Evolutionary conservation across 2,888 invertebrate species (phyloP), one percentile per base, ranked within the genome.

Genomic region (Yponomeuta evonymella): DNA sequence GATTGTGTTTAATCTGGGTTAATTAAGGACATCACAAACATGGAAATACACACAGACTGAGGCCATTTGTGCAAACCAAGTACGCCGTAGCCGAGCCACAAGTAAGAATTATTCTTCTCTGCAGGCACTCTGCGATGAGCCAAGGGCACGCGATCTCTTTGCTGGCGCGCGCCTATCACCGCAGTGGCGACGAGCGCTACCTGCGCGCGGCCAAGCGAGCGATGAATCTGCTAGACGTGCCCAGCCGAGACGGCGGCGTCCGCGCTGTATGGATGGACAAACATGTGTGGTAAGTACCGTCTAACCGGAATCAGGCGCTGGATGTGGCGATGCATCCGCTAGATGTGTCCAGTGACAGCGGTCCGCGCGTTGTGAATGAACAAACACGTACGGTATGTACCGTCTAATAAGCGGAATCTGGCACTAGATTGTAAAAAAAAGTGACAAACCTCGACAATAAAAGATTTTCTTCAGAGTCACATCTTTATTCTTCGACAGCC

Each of bases 61-160:
- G 36, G 36, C 5, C 36, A 36, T 5, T 36, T 36, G 36, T 36
- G 36, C 36, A 36, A 36, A 36, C 4, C 36, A 36, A 36, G 4
- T 36, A 5, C 36, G 2, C 5, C 36, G 36, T 23, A 23, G 23
- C 23, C 23, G 23, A 23, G 23, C 23, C 23, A 23, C 23, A 23
- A 23, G 0, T 23, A 23, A 23, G 23, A 23, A 23, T 58, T 58
- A 15, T 58, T 43, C 43, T 3, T 43, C 6, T 69, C 6, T 33
- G n/a, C 81, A 95, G 96, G 96, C 96, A 98, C 85, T 99, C 98
- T 0, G 98, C 99, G 0, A 99, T 99, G 99, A 98, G 98, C 2
- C 99, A 99, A 85, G 99, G 99, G 0, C 99, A 99, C 87, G 97
- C 96, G 36, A 96, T 99, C 77, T 99, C 99, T 0, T 94, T 99